These are phyloP conservation scores for Chromobotia macracanthus DNA, from an alignment of 2,797 vertebrate genomes.

Conservation along the genomic window DNA sequence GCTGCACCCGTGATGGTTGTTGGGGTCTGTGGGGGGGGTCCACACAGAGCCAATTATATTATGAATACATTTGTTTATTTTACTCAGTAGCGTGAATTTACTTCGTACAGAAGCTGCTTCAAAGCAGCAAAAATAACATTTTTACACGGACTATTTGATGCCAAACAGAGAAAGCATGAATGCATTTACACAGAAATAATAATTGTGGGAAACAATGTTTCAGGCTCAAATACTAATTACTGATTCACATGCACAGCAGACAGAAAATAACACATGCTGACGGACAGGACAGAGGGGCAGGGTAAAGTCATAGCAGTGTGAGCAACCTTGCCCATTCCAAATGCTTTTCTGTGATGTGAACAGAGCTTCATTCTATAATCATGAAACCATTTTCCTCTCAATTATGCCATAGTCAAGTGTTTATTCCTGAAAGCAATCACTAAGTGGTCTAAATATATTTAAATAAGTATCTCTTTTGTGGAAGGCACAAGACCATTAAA, in stretches of 20 bases:
- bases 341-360: neutral
- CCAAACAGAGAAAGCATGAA: neutral
- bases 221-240: neutral
- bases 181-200: neutral
- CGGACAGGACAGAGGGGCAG: neutral
- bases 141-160: neutral
- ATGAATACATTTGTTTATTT: neutral
- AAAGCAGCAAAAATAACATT: neutral
- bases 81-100: neutral
- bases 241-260: slow-evolving; percentile 1
- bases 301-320: neutral
- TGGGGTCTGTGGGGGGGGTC: neutral
- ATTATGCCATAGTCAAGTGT: neutral
- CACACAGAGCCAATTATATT: neutral
- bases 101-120: neutral
- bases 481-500: too few relatives aligned
- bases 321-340: neutral
- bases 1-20: neutral
- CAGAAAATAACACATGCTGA: neutral
- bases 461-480: too few relatives aligned
- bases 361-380: neutral
- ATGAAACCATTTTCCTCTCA: neutral
- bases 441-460: too few relatives aligned
- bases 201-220: neutral
- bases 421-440: too few relatives aligned